phyloP scores from a whole-genome alignment of 2,888 invertebrate genomes.

The Odiellus spinosus region DNA sequence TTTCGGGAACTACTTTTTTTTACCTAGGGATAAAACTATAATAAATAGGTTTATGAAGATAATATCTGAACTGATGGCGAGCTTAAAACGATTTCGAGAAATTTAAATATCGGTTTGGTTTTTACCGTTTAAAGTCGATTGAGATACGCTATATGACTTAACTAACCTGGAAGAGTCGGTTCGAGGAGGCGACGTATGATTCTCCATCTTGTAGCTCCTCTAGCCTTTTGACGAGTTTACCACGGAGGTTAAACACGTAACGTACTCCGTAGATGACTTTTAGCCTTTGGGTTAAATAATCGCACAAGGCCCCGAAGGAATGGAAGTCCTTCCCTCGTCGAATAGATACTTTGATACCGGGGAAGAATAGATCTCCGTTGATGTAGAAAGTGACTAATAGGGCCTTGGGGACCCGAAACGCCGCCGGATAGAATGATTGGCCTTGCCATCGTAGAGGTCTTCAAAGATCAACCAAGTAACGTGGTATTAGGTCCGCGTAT shows the following conservation, averaged over 20 bases:
- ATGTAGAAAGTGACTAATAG: constrained; percentile 73
- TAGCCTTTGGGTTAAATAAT: constrained; percentile 70
- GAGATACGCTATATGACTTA: too few species aligned
- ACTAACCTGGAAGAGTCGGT: constrained; percentile 56
- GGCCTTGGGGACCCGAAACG: constrained; percentile 15
- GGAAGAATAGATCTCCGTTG: constrained; percentile 84
- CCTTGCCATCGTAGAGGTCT: too few species aligned
- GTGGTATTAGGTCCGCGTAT: too few species aligned
- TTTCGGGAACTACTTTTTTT: too few species aligned
- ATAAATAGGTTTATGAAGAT: too few species aligned
- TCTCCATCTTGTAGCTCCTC: constrained; percentile 81
- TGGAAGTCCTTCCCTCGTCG: constrained; percentile 75
- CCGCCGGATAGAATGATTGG: too few species aligned
- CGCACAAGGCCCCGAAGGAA: constrained; percentile 65
- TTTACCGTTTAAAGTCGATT: too few species aligned
- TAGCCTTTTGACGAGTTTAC: constrained; percentile 61
- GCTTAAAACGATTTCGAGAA: too few species aligned
- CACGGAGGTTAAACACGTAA: constrained; percentile 82
- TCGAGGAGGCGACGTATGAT: constrained; percentile 81
- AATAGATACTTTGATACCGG: constrained; percentile 72
- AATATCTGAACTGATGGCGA: too few species aligned
- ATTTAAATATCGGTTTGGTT: too few species aligned
- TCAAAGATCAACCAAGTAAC: too few species aligned
- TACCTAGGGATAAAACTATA: too few species aligned
- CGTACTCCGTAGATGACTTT: constrained; percentile 74